Evolutionary conservation across 2,113 vertebrate genomes (phyloP).

Genomic region (Phodopus roborovskii): DNA sequence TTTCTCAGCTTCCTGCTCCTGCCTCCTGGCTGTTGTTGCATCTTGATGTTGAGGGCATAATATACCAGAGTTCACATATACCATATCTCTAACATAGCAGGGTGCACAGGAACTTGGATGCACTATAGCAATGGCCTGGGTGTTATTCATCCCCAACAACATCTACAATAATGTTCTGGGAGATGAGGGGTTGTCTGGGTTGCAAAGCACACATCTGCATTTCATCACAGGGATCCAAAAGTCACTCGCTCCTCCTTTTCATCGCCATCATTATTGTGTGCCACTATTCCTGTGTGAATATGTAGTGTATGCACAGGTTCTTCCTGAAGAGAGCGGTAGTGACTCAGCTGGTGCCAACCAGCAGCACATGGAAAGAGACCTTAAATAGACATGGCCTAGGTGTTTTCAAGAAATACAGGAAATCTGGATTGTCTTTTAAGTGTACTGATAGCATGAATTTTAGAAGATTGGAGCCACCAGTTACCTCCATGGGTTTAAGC

Average conservation of each 20-base stretch:
- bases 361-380: not conserved
- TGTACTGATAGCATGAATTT: not conserved
- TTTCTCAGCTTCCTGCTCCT: not conserved
- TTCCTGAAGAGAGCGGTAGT: not conserved
- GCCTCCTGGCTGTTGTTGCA: not conserved
- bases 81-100: not conserved
- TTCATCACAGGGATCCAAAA: not conserved
- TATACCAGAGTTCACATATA: not conserved
- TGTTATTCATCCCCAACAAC: no score
- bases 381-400: not conserved
- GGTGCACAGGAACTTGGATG: not conserved
- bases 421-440: not conserved
- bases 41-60: not conserved
- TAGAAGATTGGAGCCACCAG: conserved; percentile 15
- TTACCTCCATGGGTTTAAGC: not conserved
- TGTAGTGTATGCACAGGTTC: not conserved
- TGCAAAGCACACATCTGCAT: not conserved
- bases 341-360: not conserved
- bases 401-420: not conserved
- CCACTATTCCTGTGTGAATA: no score
- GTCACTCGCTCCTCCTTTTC: not conserved
- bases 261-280: no score
- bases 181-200: not conserved
- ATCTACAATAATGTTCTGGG: not conserved
- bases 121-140: no score